Conservation (phyloP, 2,113 vertebrate species). For the Xiphorhynchus elegans region DNA sequence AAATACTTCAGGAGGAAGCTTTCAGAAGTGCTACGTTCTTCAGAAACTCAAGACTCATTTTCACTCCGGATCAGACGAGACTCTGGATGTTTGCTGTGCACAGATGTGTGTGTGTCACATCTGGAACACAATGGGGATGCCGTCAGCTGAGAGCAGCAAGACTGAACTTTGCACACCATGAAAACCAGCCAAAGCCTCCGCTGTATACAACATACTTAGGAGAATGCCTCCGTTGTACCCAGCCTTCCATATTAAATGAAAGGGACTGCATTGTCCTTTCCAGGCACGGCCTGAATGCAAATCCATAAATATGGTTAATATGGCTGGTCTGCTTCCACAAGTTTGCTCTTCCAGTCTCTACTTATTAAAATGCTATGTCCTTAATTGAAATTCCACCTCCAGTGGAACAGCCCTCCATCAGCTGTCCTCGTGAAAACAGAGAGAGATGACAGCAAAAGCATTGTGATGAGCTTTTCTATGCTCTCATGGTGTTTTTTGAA, state of each 20-base stretch:
- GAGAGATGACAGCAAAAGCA: background rate
- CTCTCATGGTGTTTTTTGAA: background rate
- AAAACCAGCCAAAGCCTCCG: background rate
- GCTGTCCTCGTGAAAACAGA: background rate
- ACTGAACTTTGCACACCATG: background rate
- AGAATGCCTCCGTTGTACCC: constrained; percentile 48
- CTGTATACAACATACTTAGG: background rate
- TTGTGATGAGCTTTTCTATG: constrained; percentile 1
- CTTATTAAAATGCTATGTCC: constrained; percentile 31
- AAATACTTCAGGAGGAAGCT: background rate
- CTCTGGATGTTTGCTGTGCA: background rate
- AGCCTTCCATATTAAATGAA: background rate
- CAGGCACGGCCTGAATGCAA: background rate
- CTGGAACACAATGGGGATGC: background rate
- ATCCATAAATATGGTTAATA: background rate
- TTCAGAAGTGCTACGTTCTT: background rate
- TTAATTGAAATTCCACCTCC: constrained; percentile 63
- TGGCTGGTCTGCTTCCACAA: background rate
- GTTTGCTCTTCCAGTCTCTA: background rate
- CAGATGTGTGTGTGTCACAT: background rate
- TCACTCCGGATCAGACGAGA: background rate
- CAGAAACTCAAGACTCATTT: background rate
- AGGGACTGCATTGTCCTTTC: constrained; percentile 41
- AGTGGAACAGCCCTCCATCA: background rate
- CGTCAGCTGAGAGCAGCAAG: background rate